phyloP scores from a whole-genome alignment of 2,888 invertebrate genomes.

The Fabriciana adippe region DNA sequence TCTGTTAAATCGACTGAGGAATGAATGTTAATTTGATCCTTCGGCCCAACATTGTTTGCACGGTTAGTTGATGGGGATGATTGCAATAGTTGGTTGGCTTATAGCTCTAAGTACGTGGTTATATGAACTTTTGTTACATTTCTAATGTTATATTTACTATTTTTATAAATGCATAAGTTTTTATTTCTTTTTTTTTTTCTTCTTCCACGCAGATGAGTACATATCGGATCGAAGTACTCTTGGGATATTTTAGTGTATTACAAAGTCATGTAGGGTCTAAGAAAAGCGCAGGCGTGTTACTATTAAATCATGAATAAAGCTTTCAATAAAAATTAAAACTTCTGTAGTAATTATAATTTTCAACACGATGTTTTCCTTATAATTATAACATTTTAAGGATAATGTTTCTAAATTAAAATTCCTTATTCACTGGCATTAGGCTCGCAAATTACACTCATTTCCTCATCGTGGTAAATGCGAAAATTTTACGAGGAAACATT shows the following conservation, averaged over 20 bases:
- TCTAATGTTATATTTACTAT: neutral
- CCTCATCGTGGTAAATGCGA: slow-evolving; percentile 43
- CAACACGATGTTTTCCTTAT: too few species aligned
- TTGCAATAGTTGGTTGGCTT: slow-evolving; percentile 33
- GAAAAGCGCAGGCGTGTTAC: too few species aligned
- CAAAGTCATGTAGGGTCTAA: too few species aligned
- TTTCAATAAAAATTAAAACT: too few species aligned
- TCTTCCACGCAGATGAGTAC: too few species aligned
- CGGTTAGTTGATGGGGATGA: slow-evolving; percentile 43
- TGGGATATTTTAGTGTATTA: too few species aligned
- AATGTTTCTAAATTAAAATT: slow-evolving; percentile 27
- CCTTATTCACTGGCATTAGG: slow-evolving; percentile 42
- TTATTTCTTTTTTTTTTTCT: too few species aligned
- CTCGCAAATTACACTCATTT: slow-evolving; percentile 51
- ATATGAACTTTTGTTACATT: neutral
- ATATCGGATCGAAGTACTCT: too few species aligned
- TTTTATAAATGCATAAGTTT: too few species aligned
- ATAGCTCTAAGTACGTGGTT: neutral
- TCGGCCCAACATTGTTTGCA: slow-evolving; percentile 45
- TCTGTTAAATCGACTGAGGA: slow-evolving; percentile 65
- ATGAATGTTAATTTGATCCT: slow-evolving; percentile 70
- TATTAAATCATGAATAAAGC: too few species aligned
- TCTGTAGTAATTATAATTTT: too few species aligned
- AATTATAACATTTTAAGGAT: too few species aligned
- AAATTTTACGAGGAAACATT: slow-evolving; percentile 50